phyloP scores from a whole-genome alignment of 2,113 vertebrate species.

The Bothrops jararaca region DNA sequence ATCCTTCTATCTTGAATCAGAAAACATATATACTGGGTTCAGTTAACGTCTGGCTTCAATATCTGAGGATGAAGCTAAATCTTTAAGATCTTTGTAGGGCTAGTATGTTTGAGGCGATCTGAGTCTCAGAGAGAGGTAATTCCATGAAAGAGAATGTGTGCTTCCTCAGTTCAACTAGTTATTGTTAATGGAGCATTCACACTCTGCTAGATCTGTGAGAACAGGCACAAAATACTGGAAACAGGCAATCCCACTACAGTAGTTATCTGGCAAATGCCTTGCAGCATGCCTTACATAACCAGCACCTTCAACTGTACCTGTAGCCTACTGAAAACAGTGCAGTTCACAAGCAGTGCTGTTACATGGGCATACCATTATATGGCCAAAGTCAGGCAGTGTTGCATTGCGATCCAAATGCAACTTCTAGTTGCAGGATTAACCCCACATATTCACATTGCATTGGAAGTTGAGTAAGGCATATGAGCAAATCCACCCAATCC shows the following conservation, averaged over 20 bases:
- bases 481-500: neutral
- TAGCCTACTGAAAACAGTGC: neutral
- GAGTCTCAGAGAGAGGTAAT: neutral
- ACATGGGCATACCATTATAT: neutral
- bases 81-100: neutral
- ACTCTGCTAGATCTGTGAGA: neutral
- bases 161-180: neutral
- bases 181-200: neutral
- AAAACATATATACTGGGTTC: neutral
- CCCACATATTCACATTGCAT: neutral
- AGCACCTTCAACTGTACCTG: neutral
- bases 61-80: neutral
- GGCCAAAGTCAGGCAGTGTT: neutral
- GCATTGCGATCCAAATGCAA: neutral
- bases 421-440: neutral
- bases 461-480: neutral
- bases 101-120: neutral
- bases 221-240: neutral
- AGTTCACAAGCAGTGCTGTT: neutral
- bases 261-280: neutral
- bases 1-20: neutral
- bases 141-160: neutral
- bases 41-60: neutral
- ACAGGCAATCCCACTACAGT: neutral
- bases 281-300: neutral